Evolutionary conservation across 2,113 vertebrate genomes (phyloP), one percentile per base, ranked within the genome.

Genomic region (Sclerurus mexicanus): DNA sequence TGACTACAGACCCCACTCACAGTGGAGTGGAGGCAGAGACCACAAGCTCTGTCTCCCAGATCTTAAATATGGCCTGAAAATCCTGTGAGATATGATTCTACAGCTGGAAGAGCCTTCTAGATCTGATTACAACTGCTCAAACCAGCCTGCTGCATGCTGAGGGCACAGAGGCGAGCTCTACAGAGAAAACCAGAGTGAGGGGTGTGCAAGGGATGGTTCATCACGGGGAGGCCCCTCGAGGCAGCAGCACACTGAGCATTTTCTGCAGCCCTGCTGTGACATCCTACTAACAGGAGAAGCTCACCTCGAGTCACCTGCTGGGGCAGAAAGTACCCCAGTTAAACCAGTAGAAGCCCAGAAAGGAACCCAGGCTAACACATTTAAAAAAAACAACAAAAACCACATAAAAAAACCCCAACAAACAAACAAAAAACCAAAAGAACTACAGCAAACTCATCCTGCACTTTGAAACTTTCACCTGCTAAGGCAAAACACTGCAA

Each of bases 171-270:
- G 14, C 10, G 58, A 44, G 33, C 28, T 49, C 67, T 46, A 4
- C 9, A 25, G 39, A 12, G 21, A 24, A 7, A 47, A 30, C 7
- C 6, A 10, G 35, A 14, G 11, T 3, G 21, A 56, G 67, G 37
- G 58, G 17, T 25, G 20, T 3, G 5, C 16, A 1, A 12, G 66
- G 56, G 40, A 5, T 1, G 10, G 7, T 64, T 49, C 14, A 2
- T 40, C 77, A 3, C 3, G 1, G 59, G 37, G 21, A 30, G 33
- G 10, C 2, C 15, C 37, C 3, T 3, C 0, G 6, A 24, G 77
- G 58, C 31, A 62, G 33, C 12, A 8, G 55, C 66, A 60, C 1
- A 8, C 33, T 4, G 40, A 49, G 12, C 0, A 10, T 20, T 42
- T n/a, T 12, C 75, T 52, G 80, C 60, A 91, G 87, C 79, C 66